Conservation (phyloP, 2,888 invertebrate genomes). For the Cinara cedri region DNA sequence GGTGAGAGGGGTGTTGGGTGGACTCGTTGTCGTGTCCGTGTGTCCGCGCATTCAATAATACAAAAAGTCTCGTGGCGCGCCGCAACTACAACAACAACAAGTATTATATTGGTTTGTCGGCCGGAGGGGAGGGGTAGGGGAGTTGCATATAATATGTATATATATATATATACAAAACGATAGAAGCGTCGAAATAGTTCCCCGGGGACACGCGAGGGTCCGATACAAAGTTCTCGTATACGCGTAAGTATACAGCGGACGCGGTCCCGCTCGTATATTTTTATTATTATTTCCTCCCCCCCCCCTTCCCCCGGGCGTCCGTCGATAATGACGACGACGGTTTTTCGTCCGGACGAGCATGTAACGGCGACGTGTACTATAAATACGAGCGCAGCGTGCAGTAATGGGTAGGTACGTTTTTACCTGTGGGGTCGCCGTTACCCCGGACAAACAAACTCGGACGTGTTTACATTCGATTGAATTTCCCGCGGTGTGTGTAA, state of each 20-base stretch:
- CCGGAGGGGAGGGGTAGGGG: too few species aligned
- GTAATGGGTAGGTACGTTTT: slow-evolving; percentile 23
- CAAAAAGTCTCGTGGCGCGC: neutral
- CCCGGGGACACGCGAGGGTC: slow-evolving; percentile 22
- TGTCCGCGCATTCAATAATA: slow-evolving; percentile 16
- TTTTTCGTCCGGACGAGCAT: too few species aligned
- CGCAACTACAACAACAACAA: slow-evolving; percentile 31
- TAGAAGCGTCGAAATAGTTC: slow-evolving; percentile 31
- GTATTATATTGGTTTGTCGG: slow-evolving; percentile 26
- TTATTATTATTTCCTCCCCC: too few species aligned
- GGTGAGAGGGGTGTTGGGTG: too few species aligned
- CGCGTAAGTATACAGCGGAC: too few species aligned
- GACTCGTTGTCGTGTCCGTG: neutral
- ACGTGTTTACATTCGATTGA: slow-evolving; percentile 50
- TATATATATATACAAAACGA: too few species aligned
- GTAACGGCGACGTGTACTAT: too few species aligned
- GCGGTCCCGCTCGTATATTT: neutral
- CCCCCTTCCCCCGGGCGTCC: too few species aligned
- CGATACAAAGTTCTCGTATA: neutral
- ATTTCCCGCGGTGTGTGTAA: slow-evolving; percentile 51
- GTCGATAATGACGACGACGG: neutral
- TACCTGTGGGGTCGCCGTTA: slow-evolving; percentile 15
- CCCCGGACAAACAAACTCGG: slow-evolving; percentile 24
- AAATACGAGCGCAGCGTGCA: too few species aligned
- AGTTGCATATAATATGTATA: too few species aligned